A percentile compares a stretch with the other conserved stretches of the same genome.
Evolutionary conservation across 1,140 invertebrate genomes (phyloP).

Genomic region (Cyclargus thomasi): DNA sequence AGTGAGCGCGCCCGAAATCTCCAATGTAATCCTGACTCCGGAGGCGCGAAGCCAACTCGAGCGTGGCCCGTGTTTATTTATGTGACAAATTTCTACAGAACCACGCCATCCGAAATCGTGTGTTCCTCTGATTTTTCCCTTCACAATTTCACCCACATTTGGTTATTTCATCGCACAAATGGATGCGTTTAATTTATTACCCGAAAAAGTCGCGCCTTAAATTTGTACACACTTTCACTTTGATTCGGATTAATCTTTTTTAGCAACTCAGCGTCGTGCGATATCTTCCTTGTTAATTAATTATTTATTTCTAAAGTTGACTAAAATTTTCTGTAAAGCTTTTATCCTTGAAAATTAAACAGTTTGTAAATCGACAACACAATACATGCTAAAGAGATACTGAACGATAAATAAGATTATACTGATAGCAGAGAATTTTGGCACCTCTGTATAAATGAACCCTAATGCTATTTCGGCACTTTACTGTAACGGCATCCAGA

Average conservation of each 20-base stretch:
- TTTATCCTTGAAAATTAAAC: too few relatives aligned
- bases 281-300: neutral
- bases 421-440: neutral
- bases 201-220: neutral
- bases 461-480: slow-evolving; percentile 7
- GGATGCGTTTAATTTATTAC: slow-evolving; percentile 16
- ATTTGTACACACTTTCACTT: neutral
- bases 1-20: slow-evolving; percentile 39
- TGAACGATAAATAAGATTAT: neutral
- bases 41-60: slow-evolving; percentile 48
- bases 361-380: neutral
- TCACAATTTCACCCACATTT: slow-evolving; percentile 18
- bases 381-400: neutral
- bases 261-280: neutral
- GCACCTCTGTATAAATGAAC: neutral
- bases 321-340: too few relatives aligned
- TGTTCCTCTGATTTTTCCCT: slow-evolving; percentile 42
- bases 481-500: slow-evolving; percentile 8
- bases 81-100: slow-evolving; percentile 70
- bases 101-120: slow-evolving; percentile 60
- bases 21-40: slow-evolving; percentile 69
- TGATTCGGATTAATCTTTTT: neutral
- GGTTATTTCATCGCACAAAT: slow-evolving; percentile 23
- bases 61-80: slow-evolving; percentile 69
- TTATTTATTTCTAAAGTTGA: too few relatives aligned